Evolutionary conservation across 2,797 vertebrate species (phyloP).

Genomic region (Xiphorhynchus erythropygius): DNA sequence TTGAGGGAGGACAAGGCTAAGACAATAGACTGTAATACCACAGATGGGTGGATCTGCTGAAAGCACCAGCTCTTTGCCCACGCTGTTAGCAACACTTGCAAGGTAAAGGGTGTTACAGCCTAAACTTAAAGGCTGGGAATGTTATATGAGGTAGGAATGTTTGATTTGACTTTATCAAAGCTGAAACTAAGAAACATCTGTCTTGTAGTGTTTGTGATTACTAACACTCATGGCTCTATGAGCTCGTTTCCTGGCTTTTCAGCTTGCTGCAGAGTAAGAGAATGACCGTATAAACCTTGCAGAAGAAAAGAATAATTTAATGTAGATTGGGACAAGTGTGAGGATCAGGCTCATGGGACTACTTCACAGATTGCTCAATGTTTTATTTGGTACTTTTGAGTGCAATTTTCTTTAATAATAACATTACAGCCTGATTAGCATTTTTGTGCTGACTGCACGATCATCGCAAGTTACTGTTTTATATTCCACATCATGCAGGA

Average conservation of each 20-base stretch:
- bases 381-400: neutral
- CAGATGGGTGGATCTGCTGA: neutral
- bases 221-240: neutral
- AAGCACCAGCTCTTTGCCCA: neutral
- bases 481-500: neutral
- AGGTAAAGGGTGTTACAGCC: neutral
- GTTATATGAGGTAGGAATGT: neutral
- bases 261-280: neutral
- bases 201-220: neutral
- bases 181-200: neutral
- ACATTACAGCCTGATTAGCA: neutral
- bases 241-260: neutral
- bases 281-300: neutral
- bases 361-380: neutral
- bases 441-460: neutral
- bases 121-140: neutral
- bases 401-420: conserved; percentile 22
- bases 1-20: neutral
- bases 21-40: neutral
- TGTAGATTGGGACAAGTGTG: neutral
- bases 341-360: conserved; percentile 5
- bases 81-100: neutral
- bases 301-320: conserved; percentile 9
- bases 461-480: neutral
- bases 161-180: neutral